These are phyloP conservation scores for Catonia carolina DNA, from an alignment of 2,888 invertebrate genomes.

Conservation along the genomic window DNA sequence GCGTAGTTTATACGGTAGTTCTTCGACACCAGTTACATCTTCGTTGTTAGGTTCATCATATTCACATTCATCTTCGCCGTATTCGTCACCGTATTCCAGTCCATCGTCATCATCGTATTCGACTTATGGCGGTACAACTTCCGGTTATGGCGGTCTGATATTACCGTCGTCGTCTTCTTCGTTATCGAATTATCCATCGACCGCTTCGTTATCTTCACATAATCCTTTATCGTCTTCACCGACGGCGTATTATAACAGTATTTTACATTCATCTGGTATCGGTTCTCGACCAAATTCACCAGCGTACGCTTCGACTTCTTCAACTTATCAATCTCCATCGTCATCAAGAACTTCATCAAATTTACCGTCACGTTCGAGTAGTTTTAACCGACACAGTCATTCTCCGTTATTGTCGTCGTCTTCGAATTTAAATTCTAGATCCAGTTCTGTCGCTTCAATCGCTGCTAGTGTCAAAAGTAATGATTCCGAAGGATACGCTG, in stretches of 20 bases:
- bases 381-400: constrained; percentile 29
- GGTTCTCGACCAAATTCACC: constrained; percentile 24
- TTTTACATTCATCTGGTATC: constrained; percentile 15
- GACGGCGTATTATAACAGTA: constrained; percentile 24
- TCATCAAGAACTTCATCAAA: constrained; percentile 22
- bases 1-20: no score
- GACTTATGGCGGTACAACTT: constrained; percentile 55
- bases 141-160: constrained; percentile 62
- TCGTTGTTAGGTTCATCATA: constrained; percentile 18
- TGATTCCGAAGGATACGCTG: constrained; percentile 75
- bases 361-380: constrained; percentile 28
- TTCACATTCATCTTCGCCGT: constrained; percentile 23
- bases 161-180: constrained; percentile 46
- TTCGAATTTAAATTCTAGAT: constrained; percentile 25
- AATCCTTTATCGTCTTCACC: constrained; percentile 25
- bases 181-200: constrained; percentile 25
- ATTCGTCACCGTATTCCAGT: constrained; percentile 13
- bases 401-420: constrained; percentile 20
- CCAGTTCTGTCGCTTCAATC: constrained; percentile 28
- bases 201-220: constrained; percentile 25
- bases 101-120: constrained; percentile 37
- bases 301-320: constrained; percentile 16
- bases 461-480: constrained; percentile 32
- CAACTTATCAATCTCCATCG: constrained; percentile 11
- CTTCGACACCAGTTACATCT: constrained; percentile 15